Conservation (phyloP, 2,797 vertebrate species). For the Labroides dimidiatus region DNA sequence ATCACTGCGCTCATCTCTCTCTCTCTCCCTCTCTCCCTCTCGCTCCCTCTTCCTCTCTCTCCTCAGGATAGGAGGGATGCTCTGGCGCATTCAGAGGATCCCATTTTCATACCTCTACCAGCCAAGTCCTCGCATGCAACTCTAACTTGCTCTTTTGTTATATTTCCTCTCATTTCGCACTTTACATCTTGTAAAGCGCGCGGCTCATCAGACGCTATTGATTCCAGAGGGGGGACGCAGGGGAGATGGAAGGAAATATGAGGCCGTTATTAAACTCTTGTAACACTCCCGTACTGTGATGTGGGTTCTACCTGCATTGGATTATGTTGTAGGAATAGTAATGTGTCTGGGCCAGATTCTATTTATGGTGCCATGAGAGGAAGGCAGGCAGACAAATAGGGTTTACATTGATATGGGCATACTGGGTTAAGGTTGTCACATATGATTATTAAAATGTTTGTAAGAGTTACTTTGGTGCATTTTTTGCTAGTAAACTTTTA, state of each 20-base stretch:
- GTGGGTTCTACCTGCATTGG: slow-evolving; percentile 68
- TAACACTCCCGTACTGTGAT: slow-evolving; percentile 58
- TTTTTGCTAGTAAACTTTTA: slow-evolving; percentile 25
- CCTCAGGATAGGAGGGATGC: slow-evolving; percentile 41
- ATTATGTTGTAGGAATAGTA: slow-evolving; percentile 76
- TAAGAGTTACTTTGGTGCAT: background rate
- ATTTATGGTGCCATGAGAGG: slow-evolving; percentile 71
- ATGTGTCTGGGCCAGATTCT: slow-evolving; percentile 74
- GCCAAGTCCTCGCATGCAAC: slow-evolving; percentile 20
- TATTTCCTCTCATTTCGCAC: slow-evolving; percentile 36
- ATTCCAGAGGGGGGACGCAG: slow-evolving; percentile 50
- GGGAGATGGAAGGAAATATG: slow-evolving; percentile 67
- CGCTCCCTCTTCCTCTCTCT: slow-evolving; percentile 27
- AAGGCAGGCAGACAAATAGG: slow-evolving; percentile 65
- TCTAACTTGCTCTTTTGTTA: slow-evolving; percentile 36
- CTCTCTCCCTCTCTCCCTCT: slow-evolving; percentile 38
- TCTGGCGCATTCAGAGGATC: slow-evolving; percentile 51
- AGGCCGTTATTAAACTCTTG: slow-evolving; percentile 65
- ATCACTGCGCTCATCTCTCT: slow-evolving; percentile 38
- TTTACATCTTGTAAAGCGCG: slow-evolving; percentile 21
- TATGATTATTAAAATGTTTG: background rate
- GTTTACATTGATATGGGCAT: slow-evolving; percentile 42
- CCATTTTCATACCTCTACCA: slow-evolving; percentile 21
- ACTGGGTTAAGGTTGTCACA: slow-evolving; percentile 23
- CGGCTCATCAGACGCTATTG: slow-evolving; percentile 66